These are phyloP conservation scores for Sinocyclocheilus maitianheensis DNA, from an alignment of 2,113 vertebrate genomes.

Conservation along the genomic window DNA sequence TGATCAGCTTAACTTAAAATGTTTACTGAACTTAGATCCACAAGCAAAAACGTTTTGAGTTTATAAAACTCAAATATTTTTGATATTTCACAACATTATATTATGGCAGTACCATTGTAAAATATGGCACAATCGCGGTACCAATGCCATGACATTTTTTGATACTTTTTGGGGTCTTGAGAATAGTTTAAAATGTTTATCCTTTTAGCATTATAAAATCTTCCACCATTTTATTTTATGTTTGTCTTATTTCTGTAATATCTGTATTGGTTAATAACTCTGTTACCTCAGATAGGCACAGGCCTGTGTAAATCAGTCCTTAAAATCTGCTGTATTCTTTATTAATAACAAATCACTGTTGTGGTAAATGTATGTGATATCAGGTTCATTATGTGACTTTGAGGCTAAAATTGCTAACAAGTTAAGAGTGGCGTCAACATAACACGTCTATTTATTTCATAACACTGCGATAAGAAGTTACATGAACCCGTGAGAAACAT, in stretches of 20 bases:
- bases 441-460: not conserved
- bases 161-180: not conserved
- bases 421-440: not conserved
- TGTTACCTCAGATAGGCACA: not conserved
- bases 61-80: not conserved
- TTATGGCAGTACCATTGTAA: not conserved
- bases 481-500: not conserved
- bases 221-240: not conserved
- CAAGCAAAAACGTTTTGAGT: not conserved
- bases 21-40: not conserved
- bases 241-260: not conserved
- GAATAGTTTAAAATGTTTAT: not conserved
- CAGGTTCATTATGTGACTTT: not conserved
- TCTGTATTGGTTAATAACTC: not conserved
- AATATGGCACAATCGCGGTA: not conserved
- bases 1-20: not conserved
- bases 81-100: not conserved
- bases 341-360: not conserved
- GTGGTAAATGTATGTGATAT: not conserved
- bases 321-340: not conserved
- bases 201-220: not conserved
- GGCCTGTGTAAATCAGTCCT: not conserved
- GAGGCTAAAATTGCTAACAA: not conserved
- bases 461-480: not conserved
- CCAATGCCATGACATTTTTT: not conserved